These are phyloP conservation scores for Anodontia alba DNA, from an alignment of 2,888 invertebrate species.

Conservation along the genomic window DNA sequence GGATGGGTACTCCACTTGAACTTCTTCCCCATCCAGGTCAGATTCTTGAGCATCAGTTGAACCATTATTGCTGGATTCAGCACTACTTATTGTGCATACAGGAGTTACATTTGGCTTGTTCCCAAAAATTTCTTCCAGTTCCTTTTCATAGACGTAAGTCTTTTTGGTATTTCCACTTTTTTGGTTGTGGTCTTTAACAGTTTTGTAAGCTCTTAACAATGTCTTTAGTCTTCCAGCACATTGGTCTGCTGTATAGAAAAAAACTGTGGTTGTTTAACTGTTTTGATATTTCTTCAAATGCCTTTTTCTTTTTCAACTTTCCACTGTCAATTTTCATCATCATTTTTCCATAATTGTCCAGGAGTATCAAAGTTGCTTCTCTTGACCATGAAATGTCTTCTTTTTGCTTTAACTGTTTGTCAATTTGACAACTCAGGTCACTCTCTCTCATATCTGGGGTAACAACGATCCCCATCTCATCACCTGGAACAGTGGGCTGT, in stretches of 20 bases:
- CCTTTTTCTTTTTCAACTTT: constrained; percentile 24
- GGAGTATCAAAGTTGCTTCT: constrained; percentile 17
- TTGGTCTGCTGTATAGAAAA: constrained; percentile 21
- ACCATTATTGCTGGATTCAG: constrained; percentile 4
- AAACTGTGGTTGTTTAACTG: background rate
- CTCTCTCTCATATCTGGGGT: too few relatives aligned
- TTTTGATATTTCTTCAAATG: constrained; percentile 21
- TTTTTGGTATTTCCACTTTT: constrained; percentile 18
- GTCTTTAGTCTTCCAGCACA: constrained; percentile 17
- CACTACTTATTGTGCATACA: constrained; percentile 11
- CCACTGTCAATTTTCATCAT: constrained; percentile 20
- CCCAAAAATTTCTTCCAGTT: constrained; percentile 21
- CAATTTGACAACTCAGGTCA: too few relatives aligned
- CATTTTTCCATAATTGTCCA: constrained; percentile 19
- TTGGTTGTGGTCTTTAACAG: constrained; percentile 20
- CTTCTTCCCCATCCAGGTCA: background rate
- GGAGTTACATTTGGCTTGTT: constrained; percentile 29
- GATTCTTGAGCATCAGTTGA: background rate
- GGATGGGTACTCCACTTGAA: too few relatives aligned
- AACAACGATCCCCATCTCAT: too few relatives aligned
- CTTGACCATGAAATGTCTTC: constrained; percentile 10
- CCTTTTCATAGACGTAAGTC: constrained; percentile 16
- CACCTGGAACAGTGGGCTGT: too few relatives aligned
- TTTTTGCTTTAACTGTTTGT: too few relatives aligned
- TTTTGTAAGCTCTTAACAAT: constrained; percentile 25